phyloP scores from a whole-genome alignment of 2,797 vertebrate species.

The Oryzias sinensis region DNA sequence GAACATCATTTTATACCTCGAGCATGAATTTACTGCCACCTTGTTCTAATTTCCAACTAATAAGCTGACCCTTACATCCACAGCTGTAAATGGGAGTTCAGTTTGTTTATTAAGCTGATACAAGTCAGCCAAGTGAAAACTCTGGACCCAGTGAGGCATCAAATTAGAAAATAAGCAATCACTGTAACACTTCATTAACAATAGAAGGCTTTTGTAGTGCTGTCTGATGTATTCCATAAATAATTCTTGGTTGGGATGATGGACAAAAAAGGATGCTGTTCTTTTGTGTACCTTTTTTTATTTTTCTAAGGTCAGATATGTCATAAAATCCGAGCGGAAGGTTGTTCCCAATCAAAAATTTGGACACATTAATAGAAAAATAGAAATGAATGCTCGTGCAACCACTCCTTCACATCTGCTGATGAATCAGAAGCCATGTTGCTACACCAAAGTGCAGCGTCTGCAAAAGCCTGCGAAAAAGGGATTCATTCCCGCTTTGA shows the following conservation, averaged over 20 bases:
- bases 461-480: conserved; percentile 41
- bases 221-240: conserved; percentile 2
- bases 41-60: not conserved
- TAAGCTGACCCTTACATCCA: not conserved
- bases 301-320: too few species aligned
- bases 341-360: conserved; percentile 14
- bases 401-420: conserved; percentile 39
- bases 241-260: not conserved
- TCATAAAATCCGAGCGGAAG: not conserved
- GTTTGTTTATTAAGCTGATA: conserved; percentile 31
- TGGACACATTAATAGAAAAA: conserved; percentile 30
- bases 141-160: conserved; percentile 41
- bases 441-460: conserved; percentile 60
- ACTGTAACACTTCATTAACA: conserved; percentile 36
- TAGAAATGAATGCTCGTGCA: conserved; percentile 59
- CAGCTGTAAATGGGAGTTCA: conserved; percentile 24
- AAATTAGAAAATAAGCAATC: conserved; percentile 57
- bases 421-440: conserved; percentile 53
- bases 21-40: not conserved
- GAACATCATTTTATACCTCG: not conserved
- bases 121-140: conserved; percentile 26
- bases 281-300: too few species aligned
- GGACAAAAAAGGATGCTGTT: too few species aligned
- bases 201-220: conserved; percentile 5
- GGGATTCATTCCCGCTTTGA: conserved; percentile 65